Evolutionary conservation across 2,888 invertebrate genomes (phyloP), one percentile per base, ranked within the genome.

Genomic region (Drosophila emarginata): DNA sequence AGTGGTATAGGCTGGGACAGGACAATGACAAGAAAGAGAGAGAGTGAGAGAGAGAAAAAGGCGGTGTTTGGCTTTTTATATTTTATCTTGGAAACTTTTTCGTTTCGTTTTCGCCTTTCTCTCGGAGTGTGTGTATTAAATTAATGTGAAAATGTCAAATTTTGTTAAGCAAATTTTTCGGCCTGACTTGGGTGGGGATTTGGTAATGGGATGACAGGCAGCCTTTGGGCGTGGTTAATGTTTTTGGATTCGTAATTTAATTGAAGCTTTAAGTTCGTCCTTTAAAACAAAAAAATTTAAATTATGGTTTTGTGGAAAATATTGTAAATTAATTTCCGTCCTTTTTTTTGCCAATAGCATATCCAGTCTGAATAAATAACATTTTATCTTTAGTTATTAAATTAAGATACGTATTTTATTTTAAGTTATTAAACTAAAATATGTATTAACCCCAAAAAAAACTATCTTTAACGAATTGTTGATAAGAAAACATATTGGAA

Each of bases 101-200:
- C 32, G 9, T 28, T 28, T 45, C 18, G 18, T 45, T 45, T 45
- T 18, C 9, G 36, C 62, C 57, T 14, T 15, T 64, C 32, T 26
- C 23, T 12, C 4, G 6, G 45, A 71, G 36, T 61, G 67, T 40
- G 66, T 50, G 51, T 74, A 82, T 87, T 79, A 75, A 82, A 85
- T 85, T 88, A 86, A 83, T 87, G 80, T 78, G 74, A 65, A 85
- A 79, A 74, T 78, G 76, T 75, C 76, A 75, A 87, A 76, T 70
- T 67, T 81, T 79, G 65, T 64, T 68, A 72, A 69, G 32, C 61
- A 58, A 23, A 32, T 67, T 51, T n/a, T 15, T 18, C 9, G 40
- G 15, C 15, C 26, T 23, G 52, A 14, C 26, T 11, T 52, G 14
- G 66, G 14, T 5, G 4, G 21, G 7, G 3, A 11, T 21, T 18